phyloP scores from a whole-genome alignment of 2,888 invertebrate species.

The Salticus scenicus region DNA sequence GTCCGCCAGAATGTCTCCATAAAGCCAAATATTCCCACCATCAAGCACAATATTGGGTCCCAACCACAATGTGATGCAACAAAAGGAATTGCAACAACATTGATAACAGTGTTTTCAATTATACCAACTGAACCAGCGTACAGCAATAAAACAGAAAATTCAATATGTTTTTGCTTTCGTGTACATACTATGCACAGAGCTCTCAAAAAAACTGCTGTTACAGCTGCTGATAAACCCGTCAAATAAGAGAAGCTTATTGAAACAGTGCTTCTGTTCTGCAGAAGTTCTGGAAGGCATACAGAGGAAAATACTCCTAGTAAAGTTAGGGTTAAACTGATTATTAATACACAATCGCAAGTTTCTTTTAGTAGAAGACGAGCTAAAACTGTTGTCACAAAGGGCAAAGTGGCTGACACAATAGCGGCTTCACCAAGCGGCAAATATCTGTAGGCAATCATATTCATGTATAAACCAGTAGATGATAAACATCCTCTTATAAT shows the following conservation, averaged over 20 bases:
- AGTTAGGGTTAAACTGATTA: constrained; percentile 87
- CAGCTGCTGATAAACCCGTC: constrained; percentile 87
- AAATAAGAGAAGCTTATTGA: constrained; percentile 74
- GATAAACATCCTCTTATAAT: constrained; percentile 88
- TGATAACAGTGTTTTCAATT: constrained; percentile 75
- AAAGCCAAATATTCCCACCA: constrained; percentile 72
- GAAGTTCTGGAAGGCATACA: constrained; percentile 90
- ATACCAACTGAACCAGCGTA: constrained; percentile 88
- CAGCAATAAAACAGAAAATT: constrained; percentile 93
- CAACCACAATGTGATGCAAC: constrained; percentile 81
- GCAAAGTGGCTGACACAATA: constrained; percentile 92
- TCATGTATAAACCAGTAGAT: constrained; percentile 89
- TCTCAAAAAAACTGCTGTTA: constrained; percentile 78
- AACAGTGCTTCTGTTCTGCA: background rate
- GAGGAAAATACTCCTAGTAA: constrained; percentile 89
- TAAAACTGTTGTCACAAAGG: constrained; percentile 89
- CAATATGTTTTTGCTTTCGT: constrained; percentile 87
- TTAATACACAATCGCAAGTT: constrained; percentile 89
- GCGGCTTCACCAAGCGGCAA: constrained; percentile 94
- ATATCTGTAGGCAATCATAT: constrained; percentile 86
- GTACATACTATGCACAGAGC: constrained; percentile 91
- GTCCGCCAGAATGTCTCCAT: constrained; percentile 80
- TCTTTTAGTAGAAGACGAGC: constrained; percentile 85
- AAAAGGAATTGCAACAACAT: background rate
- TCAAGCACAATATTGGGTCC: constrained; percentile 85